Conservation (phyloP, 2,888 invertebrate genomes). For the Zygogramma bicolorata region DNA sequence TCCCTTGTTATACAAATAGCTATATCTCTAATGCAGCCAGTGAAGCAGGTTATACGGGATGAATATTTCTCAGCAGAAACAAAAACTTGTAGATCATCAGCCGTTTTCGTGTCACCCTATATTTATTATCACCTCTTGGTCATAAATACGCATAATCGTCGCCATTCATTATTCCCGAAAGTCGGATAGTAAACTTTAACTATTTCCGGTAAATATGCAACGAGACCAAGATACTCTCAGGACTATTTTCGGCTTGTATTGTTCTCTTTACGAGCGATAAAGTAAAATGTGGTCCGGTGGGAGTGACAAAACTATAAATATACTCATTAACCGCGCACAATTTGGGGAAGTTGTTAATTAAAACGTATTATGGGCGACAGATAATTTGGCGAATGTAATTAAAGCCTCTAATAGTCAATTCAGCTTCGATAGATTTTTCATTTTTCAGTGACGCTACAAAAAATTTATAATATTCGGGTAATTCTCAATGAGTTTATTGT, state of each 20-base stretch:
- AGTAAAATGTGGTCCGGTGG: conserved; percentile 12
- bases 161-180: conserved; percentile 31
- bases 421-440: not conserved
- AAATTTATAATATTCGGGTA: too few species aligned
- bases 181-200: conserved; percentile 36
- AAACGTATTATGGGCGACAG: not conserved
- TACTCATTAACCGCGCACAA: not conserved
- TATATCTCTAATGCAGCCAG: too few species aligned
- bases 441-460: too few species aligned
- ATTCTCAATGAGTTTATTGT: too few species aligned
- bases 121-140: not conserved
- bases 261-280: conserved; percentile 35
- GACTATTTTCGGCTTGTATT: conserved; percentile 31
- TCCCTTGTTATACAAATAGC: too few species aligned
- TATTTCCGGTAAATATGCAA: conserved; percentile 34
- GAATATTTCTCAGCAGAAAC: not conserved
- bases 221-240: conserved; percentile 11
- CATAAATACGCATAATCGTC: not conserved
- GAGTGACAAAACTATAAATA: conserved; percentile 12
- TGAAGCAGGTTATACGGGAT: not conserved
- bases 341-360: conserved; percentile 1
- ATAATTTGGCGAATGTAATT: not conserved
- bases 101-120: not conserved
- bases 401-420: not conserved
- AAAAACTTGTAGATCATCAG: not conserved